These are phyloP conservation scores for Balaenoptera acutorostrata DNA, from an alignment of 2,113 vertebrate genomes.

Conservation along the genomic window DNA sequence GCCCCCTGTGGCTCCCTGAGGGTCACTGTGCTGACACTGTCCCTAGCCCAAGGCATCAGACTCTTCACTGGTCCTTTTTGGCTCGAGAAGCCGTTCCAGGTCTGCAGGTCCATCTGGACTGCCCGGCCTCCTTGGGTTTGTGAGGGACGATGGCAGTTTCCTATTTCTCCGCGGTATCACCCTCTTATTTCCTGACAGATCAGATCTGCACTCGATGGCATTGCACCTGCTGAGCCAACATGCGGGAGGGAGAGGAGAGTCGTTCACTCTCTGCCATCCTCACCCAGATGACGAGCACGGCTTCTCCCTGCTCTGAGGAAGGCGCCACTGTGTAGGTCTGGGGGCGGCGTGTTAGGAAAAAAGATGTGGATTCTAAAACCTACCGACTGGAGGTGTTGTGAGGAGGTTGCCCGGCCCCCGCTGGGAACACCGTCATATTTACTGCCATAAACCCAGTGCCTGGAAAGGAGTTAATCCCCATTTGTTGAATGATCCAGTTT, in stretches of 20 bases:
- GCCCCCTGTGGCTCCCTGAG: background rate
- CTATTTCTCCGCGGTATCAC: background rate
- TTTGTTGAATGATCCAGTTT: background rate
- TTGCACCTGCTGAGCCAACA: background rate
- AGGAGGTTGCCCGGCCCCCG: background rate
- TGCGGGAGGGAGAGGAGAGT: background rate
- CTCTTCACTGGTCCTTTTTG: background rate
- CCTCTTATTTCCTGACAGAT: background rate
- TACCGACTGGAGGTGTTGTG: background rate
- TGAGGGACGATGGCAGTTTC: background rate
- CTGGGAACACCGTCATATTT: background rate
- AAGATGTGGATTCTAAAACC: background rate
- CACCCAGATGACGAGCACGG: background rate
- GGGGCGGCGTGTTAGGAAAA: background rate
- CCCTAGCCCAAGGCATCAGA: background rate
- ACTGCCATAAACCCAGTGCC: background rate
- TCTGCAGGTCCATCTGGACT: background rate
- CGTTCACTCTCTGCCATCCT: background rate
- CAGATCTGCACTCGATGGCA: background rate
- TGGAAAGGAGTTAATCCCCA: background rate
- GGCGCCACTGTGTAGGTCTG: background rate
- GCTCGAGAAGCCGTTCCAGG: background rate
- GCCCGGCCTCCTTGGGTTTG: background rate
- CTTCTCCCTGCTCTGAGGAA: background rate
- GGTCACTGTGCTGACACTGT: background rate